These are phyloP conservation scores for Drosophila hydei DNA, from an alignment of 1,140 invertebrate genomes.

Conservation along the genomic window DNA sequence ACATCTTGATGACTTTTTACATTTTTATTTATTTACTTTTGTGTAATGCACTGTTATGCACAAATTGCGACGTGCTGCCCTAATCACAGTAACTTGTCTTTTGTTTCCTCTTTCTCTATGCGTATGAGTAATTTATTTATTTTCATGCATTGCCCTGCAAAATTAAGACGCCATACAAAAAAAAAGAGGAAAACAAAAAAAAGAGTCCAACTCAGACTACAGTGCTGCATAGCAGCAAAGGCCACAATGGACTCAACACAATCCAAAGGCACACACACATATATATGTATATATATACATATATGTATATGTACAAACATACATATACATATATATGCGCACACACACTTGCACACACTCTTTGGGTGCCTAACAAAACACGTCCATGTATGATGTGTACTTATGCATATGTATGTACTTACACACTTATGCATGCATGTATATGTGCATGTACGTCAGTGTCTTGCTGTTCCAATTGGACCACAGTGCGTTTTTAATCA, in stretches of 20 bases:
- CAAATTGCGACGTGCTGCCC: slow-evolving; percentile 8
- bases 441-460: slow-evolving; percentile 5
- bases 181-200: slow-evolving; percentile 13
- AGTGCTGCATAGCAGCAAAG: slow-evolving; percentile 38
- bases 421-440: background rate
- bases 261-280: background rate
- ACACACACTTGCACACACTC: slow-evolving; percentile 8
- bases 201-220: slow-evolving; percentile 31
- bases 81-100: slow-evolving; percentile 15
- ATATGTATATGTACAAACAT: too few relatives aligned
- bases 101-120: slow-evolving; percentile 5
- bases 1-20: slow-evolving; percentile 5
- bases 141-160: slow-evolving; percentile 28
- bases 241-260: slow-evolving; percentile 35
- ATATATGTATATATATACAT: background rate
- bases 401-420: background rate
- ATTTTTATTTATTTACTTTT: background rate
- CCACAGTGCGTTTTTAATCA: slow-evolving; percentile 16
- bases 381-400: slow-evolving; percentile 15
- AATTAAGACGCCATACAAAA: slow-evolving; percentile 43
- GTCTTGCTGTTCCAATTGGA: slow-evolving; percentile 39
- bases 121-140: slow-evolving; percentile 37
- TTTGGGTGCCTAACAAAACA: slow-evolving; percentile 40
- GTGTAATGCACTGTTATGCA: background rate
- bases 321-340: too few relatives aligned